Evolutionary conservation across 2,888 invertebrate genomes (phyloP), one percentile per base, ranked within the genome.

Genomic region (Steinernema scapterisci): DNA sequence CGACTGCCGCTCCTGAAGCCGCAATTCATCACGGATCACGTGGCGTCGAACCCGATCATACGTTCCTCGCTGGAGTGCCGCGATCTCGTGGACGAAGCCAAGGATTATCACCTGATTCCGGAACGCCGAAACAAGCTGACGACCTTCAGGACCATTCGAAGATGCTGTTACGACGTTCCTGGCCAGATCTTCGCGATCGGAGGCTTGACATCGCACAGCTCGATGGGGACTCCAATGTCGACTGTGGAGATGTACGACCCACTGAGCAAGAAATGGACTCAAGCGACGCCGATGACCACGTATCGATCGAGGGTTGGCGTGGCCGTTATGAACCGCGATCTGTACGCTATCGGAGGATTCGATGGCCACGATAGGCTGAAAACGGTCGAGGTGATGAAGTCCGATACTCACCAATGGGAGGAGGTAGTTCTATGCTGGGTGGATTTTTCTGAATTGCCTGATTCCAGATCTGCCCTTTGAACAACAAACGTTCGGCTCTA

Each of bases 171-270:
- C 16, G 90, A 90, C 80, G 82, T 89, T 23, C 91, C 93, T 23
- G 94, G 94, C 0, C 92, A 93, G 84, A 93, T 94, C 78, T 94
- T 93, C 88, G 94, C 93, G 63, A 93, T 94, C 23, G 94, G 94
- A 25, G 94, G 94, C 0, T 89, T 94, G 27, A 93, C 93, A 52
- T 31, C 46, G n/a, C 19, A 27, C 16, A 52, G 73, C 51, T 27
- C 63, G 21, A 54, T 70, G 92, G 93, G 86, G 92, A 92, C 83
- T 92, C 92, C 51, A 87, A 89, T 93, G 63, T 93, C 92, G 82
- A 93, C 93, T 0, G 94, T 94, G 0, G 94, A 94, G 89, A 92
- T 92, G 81, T 94, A 92, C 87, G 93, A 94, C 89, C 93, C 94
- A 0, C 89, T 90, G 71, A 84, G 89, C 63, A 90, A 92, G 56